Evolutionary conservation across 2,888 invertebrate genomes (phyloP), one percentile per base, ranked within the genome.

Genomic region (Pseudococcus jackbeardsleyi): DNA sequence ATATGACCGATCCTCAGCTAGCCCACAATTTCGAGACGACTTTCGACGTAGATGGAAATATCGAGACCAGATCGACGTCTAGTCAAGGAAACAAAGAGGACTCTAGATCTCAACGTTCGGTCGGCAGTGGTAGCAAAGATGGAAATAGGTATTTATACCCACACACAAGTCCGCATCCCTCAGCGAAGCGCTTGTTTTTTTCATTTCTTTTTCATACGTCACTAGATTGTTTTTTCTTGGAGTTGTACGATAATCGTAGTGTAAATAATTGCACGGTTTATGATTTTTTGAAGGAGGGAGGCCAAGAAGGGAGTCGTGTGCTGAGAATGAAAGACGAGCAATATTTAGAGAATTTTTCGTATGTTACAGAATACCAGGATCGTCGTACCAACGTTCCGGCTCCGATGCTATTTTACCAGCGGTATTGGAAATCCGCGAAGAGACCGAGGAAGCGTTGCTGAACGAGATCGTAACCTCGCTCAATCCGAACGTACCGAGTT

Each of bases 331-430:
- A 8, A 42, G 42, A 42, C 19, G 2, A 48, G 6, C 48, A 12
- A 12, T 50, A 50, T 50, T 50, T 1, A 50, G 0, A 12, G 12
- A 5, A 50, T 15, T 50, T 85, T 50, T 68, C 59, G 46, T 33
- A 17, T 59, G 79, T 33, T 54, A 33, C 89, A 89, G 88, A 42
- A 89, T 89, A 89, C 50, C 89, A 22, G 89, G 85, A 33, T 85
- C 89, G n/a, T 91, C 93, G 79, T 93, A 93, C 90, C 93, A 94
- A 12, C 93, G 95, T 86, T 93, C 94, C 86, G 96, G 96, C 3
- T 95, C 95, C 90, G 97, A 97, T 92, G 95, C 97, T 33, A 97
- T 98, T 90, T 93, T 99, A 90, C 99, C 99, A 7, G 98, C 98
- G 0, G 97, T 98, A 33, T 92, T 99, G 90, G 98, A 98, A 92